Conservation (phyloP, 2,113 vertebrate genomes). For the Thamnaconus septentrionalis region DNA sequence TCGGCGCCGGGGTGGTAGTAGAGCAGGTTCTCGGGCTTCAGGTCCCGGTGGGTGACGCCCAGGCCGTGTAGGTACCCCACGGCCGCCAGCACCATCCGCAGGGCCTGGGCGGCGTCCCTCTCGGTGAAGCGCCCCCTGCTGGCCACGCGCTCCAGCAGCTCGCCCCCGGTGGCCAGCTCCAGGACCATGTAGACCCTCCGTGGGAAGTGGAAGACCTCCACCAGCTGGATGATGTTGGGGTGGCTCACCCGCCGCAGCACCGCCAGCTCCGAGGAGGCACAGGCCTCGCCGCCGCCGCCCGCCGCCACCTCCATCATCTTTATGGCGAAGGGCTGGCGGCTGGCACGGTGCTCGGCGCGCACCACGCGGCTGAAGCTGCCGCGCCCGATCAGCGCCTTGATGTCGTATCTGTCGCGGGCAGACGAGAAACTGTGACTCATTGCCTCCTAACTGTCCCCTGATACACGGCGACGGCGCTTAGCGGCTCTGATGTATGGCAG, state of each 20-base stretch:
- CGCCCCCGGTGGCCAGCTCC: slow-evolving; percentile 68
- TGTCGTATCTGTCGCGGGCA: slow-evolving; percentile 68
- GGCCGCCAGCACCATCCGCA: slow-evolving; percentile 62
- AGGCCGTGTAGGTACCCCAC: slow-evolving; percentile 65
- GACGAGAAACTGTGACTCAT: slow-evolving; percentile 14
- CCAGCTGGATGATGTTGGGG: slow-evolving; percentile 60
- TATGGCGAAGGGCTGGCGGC: slow-evolving; percentile 68
- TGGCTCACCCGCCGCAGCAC: slow-evolving; percentile 66
- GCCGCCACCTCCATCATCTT: slow-evolving; percentile 71
- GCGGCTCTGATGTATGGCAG: no score
- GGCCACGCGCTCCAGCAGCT: slow-evolving; percentile 67
- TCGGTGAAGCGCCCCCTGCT: slow-evolving; percentile 69
- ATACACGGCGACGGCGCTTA: no score
- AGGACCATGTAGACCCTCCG: slow-evolving; percentile 65
- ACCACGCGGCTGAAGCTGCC: slow-evolving; percentile 72
- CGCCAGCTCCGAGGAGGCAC: slow-evolving; percentile 61
- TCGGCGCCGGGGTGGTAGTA: slow-evolving; percentile 68
- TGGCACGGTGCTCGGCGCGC: slow-evolving; percentile 64
- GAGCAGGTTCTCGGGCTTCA: slow-evolving; percentile 72
- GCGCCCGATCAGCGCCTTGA: slow-evolving; percentile 71
- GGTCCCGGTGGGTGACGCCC: slow-evolving; percentile 64
- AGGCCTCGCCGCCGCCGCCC: slow-evolving; percentile 57
- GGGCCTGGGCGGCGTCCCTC: slow-evolving; percentile 61
- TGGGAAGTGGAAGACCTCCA: slow-evolving; percentile 69
- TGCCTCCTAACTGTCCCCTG: no score